Evolutionary conservation across 2,888 invertebrate genomes (phyloP).

Genomic region (Megalurothrips usitatus): DNA sequence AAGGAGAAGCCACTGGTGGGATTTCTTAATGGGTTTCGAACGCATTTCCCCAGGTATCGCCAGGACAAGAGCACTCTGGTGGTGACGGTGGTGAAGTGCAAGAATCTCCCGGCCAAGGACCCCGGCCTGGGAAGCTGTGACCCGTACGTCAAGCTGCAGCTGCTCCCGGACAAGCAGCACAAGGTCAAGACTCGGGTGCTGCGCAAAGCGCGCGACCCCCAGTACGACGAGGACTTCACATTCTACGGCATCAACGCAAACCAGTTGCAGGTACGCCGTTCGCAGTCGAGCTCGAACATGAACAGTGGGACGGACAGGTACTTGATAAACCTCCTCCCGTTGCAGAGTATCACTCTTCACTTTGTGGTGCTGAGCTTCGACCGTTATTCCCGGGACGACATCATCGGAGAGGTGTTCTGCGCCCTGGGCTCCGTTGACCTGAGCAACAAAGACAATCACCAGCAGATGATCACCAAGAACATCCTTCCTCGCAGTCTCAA

Average conservation of each 20-base stretch:
- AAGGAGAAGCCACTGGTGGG: no score
- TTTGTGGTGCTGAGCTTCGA: constrained; percentile 93
- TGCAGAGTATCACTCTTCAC: constrained; percentile 79
- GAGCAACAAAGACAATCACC: constrained; percentile 68
- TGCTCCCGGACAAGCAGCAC: constrained; percentile 95
- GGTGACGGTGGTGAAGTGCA: constrained; percentile 87
- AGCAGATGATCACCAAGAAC: constrained; percentile 78
- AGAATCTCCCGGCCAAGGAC: constrained; percentile 81
- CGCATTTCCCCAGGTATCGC: constrained; percentile 63
- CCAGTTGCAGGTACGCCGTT: constrained; percentile 59
- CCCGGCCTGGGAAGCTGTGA: constrained; percentile 77
- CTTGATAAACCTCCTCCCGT: constrained; percentile 31
- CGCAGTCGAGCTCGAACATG: no score
- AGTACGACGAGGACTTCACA: constrained; percentile 98
- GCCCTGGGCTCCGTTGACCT: constrained; percentile 65
- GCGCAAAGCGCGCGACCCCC: constrained; percentile 91
- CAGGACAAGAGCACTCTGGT: constrained; percentile 85
- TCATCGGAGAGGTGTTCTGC: constrained; percentile 94
- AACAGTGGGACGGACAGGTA: no score
- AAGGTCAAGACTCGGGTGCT: constrained; percentile 95
- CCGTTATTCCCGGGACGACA: constrained; percentile 95
- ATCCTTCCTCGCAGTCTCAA: constrained; percentile 90
- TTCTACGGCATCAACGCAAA: constrained; percentile 90
- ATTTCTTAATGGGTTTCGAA: not conserved
- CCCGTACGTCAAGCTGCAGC: constrained; percentile 96